Base-by-base conservation (phyloP, 2,888 invertebrate species). In the Drosophila emarginata region DNA sequence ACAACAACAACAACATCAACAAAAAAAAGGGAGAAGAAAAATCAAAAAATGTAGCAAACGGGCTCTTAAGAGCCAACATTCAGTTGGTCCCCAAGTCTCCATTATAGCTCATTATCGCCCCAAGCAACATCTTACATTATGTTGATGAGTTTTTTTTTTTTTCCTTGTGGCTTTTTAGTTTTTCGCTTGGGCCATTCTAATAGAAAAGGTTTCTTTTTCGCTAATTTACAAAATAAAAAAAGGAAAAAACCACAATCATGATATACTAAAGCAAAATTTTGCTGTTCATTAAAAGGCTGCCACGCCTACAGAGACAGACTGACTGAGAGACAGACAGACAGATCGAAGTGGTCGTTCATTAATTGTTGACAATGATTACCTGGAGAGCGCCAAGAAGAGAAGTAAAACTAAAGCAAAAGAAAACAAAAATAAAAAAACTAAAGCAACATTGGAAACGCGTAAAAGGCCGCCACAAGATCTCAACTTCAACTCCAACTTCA, bases 71-170 rank as follows among this genome's bases (percentile, higher is more conserved):
- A 71, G 67, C 61, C 61, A 67, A 2, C 59, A 50, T 39, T 62
- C 76, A 82, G 58, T 61, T 75, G 61, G 61, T 54, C 32, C 21
- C 52, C 52, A 61, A 84, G 32, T 32, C 89, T 86, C 90, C 90
- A 90, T 91, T 91, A 91, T 91, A 89, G 87, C 91, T 91, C 91
- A 91, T 91, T 91, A 91, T 91, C 91, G 91, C 91, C 90, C 86
- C 88, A 79, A 90, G 90, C 91, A 88, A 88, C 90, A 80, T 89
- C 91, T 83, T 91, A 90, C 90, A 91, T 91, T 91, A 91, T 90
- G 88, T 84, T 90, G 89, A 90, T 90, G 90, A 89, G 87, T 76
- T 87, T n/a, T n/a, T n/a, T n/a, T n/a, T n/a, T n/a, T n/a, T n/a
- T n/a, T n/a, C n/a, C 87, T 86, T 73, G 40, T 15, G 11, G 37